phyloP scores from a whole-genome alignment of 2,113 vertebrate species.

The Alces alces region DNA sequence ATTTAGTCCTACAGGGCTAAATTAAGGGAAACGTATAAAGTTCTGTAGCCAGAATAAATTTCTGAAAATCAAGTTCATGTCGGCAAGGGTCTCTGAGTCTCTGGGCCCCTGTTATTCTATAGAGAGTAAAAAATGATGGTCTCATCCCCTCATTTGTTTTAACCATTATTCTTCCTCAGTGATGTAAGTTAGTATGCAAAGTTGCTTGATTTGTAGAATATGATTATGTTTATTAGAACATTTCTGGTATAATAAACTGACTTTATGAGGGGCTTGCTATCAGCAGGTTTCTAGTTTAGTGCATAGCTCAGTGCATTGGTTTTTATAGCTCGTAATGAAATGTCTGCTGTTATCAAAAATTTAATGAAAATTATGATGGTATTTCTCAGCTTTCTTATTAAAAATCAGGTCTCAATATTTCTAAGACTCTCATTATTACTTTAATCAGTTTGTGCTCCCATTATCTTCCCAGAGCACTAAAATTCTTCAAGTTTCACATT shows the following conservation, averaged over 20 bases:
- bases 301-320: not conserved
- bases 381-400: conserved; percentile 49
- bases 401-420: conserved; percentile 37
- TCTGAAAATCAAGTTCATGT: not conserved
- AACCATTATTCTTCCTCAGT: not conserved
- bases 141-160: not conserved
- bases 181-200: not conserved
- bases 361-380: conserved; percentile 57
- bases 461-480: conserved; percentile 29
- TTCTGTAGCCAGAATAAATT: not conserved
- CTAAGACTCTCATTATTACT: conserved; percentile 64
- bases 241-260: conserved; percentile 46
- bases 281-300: conserved; percentile 39
- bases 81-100: not conserved
- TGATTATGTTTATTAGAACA: conserved; percentile 61
- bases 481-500: conserved; percentile 34
- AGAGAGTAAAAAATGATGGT: not conserved
- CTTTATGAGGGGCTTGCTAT: conserved; percentile 36
- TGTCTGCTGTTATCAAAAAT: conserved; percentile 49
- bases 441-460: conserved; percentile 59
- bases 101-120: not conserved
- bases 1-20: not conserved
- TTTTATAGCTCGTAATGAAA: conserved; percentile 52
- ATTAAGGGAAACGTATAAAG: not conserved
- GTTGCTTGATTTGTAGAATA: conserved; percentile 12